A percentile compares a stretch with the other conserved stretches of the same genome.
Conservation (phyloP, 2,797 vertebrate genomes). For the Alcedo atthis region DNA sequence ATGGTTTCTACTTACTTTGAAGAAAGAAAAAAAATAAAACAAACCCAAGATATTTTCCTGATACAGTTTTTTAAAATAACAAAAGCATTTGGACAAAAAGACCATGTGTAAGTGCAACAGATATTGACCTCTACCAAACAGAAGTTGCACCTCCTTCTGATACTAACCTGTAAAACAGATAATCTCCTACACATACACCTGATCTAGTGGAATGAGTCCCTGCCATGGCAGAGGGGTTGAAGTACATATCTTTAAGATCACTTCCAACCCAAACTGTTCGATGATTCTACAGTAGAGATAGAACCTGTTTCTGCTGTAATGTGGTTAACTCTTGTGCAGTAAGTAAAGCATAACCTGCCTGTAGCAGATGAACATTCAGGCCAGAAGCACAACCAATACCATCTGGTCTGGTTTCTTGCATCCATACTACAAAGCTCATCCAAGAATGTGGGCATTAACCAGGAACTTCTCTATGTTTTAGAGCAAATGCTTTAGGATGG, state of each 20-base stretch:
- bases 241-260: background rate
- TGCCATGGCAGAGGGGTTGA: background rate
- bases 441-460: background rate
- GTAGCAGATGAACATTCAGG: background rate
- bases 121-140: background rate
- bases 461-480: background rate
- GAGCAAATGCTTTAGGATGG: background rate
- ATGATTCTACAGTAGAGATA: background rate
- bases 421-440: background rate
- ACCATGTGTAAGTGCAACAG: background rate
- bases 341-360: background rate
- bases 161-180: background rate
- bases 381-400: conserved; percentile 10
- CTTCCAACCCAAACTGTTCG: background rate
- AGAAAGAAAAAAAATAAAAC: background rate
- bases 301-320: background rate
- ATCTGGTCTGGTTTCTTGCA: background rate
- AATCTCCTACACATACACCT: background rate
- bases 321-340: background rate
- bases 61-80: background rate
- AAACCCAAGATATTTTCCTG: background rate
- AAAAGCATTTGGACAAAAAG: background rate
- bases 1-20: background rate
- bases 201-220: background rate
- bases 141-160: background rate